phyloP scores from a whole-genome alignment of 2,888 invertebrate genomes.

The Epsilonema sp. region DNA sequence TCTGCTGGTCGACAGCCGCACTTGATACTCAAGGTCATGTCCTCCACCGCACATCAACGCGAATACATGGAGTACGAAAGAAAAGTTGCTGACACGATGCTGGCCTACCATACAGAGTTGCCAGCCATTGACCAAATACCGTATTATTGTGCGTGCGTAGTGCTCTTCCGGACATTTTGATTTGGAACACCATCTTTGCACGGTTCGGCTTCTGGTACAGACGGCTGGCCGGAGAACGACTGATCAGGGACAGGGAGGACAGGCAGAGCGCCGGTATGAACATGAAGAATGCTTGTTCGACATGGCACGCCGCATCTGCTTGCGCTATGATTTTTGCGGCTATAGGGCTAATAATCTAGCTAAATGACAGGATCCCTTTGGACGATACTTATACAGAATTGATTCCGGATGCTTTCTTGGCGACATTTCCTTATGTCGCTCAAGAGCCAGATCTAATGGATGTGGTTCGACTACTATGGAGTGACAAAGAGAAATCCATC shows the following conservation, averaged over 20 bases:
- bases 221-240: neutral
- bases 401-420: neutral
- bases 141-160: too few relatives aligned
- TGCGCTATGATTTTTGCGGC: too few relatives aligned
- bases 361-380: too few relatives aligned
- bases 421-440: neutral
- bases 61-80: too few relatives aligned
- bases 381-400: neutral
- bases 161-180: neutral
- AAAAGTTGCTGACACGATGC: too few relatives aligned
- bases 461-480: neutral
- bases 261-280: neutral
- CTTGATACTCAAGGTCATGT: too few relatives aligned
- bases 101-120: too few relatives aligned
- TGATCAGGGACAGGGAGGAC: neutral
- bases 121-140: too few relatives aligned
- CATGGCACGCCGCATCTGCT: too few relatives aligned
- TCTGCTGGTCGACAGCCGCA: too few relatives aligned
- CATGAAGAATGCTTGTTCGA: neutral
- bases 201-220: neutral
- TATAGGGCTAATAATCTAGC: too few relatives aligned
- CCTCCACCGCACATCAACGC: too few relatives aligned
- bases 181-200: neutral
- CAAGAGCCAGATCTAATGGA: neutral
- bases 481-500: neutral